These are phyloP conservation scores for Gnathonemus longibarbis DNA, from an alignment of 2,113 vertebrate genomes.

Conservation along the genomic window DNA sequence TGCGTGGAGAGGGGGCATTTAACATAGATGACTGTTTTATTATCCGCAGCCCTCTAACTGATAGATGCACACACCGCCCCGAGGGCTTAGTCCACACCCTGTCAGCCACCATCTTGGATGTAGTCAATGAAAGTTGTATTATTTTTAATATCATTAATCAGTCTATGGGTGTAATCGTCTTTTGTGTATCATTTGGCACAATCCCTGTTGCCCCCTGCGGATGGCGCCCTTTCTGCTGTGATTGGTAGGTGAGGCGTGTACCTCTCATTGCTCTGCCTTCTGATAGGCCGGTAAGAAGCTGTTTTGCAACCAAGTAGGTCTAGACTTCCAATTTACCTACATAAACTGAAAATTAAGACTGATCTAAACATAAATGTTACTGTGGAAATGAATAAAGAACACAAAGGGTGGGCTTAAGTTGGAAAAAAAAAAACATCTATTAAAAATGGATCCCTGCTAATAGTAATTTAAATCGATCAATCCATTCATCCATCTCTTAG, in stretches of 20 bases:
- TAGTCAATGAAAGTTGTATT: neutral
- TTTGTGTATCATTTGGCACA: neutral
- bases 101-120: neutral
- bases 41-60: neutral
- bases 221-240: neutral
- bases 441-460: neutral
- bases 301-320: neutral
- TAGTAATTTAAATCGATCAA: neutral
- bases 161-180: neutral
- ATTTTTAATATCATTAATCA: neutral
- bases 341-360: neutral
- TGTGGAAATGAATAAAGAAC: neutral
- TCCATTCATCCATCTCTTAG: neutral
- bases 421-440: too few species aligned
- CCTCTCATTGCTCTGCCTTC: neutral
- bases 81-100: neutral
- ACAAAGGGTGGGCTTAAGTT: neutral
- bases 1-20: neutral
- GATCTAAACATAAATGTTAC: neutral
- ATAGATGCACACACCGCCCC: neutral
- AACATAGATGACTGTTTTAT: neutral
- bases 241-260: neutral
- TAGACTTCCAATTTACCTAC: neutral
- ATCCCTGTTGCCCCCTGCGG: neutral
- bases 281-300: neutral